Percentiles rank a stretch among this genome's conserved stretches.
phyloP scores from a whole-genome alignment of 2,113 vertebrate genomes.

The Alexandromys fortis region DNA sequence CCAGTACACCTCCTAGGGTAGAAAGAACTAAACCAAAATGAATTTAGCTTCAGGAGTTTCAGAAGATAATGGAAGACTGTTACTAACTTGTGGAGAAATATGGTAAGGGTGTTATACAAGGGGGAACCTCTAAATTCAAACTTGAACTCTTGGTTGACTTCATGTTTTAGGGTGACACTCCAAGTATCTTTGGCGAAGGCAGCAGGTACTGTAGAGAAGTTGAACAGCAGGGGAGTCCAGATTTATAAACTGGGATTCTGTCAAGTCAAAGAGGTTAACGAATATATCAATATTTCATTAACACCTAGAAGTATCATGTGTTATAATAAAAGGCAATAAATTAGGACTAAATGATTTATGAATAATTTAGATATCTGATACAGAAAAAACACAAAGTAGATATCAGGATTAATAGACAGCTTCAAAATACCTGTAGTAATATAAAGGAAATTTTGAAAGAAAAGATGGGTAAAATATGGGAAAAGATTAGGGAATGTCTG shows the following conservation, averaged over 20 bases:
- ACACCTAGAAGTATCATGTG: neutral
- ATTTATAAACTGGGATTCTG: conserved; percentile 4
- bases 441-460: neutral
- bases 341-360: neutral
- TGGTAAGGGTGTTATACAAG: neutral
- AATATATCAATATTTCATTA: neutral
- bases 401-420: neutral
- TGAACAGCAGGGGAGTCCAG: neutral
- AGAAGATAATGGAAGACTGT: neutral
- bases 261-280: neutral
- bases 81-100: neutral
- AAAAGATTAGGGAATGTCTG: neutral
- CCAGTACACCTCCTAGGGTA: neutral
- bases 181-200: neutral
- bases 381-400: neutral
- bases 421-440: conserved; percentile 36
- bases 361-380: conserved; percentile 21
- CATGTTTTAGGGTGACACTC: neutral
- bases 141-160: neutral
- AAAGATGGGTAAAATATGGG: neutral
- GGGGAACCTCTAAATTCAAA: neutral
- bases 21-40: neutral
- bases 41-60: neutral
- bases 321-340: conserved; percentile 17
- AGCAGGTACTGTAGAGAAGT: neutral